phyloP scores from a whole-genome alignment of 2,888 invertebrate species.

The Drosophila gaucha region DNA sequence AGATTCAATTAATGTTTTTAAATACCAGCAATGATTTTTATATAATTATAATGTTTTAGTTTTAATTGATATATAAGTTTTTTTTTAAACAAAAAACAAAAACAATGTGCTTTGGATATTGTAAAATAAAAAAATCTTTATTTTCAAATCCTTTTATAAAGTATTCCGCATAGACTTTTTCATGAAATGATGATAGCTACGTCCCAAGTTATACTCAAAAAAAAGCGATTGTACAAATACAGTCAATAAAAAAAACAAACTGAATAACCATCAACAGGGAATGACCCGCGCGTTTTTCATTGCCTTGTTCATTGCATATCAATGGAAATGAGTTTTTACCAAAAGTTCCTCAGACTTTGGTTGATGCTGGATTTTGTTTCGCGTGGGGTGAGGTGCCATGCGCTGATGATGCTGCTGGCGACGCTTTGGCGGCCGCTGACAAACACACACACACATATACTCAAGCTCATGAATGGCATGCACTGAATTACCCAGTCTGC shows the following conservation, averaged over 20 bases:
- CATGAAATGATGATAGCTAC: not conserved
- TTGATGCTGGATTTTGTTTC: not conserved
- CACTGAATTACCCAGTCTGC: conserved; percentile 42
- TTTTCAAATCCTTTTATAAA: not conserved
- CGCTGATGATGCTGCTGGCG: conserved; percentile 50
- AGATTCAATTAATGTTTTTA: too few relatives aligned
- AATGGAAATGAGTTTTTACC: conserved; percentile 69
- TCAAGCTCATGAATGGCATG: conserved; percentile 61
- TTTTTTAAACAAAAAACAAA: too few relatives aligned
- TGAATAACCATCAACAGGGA: conserved; percentile 29
- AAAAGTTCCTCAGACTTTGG: conserved; percentile 38
- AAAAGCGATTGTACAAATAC: not conserved
- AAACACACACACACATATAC: conserved; percentile 16
- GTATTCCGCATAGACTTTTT: not conserved
- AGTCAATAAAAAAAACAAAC: conserved; percentile 8
- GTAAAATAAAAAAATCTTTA: not conserved
- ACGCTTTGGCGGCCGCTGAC: conserved; percentile 43
- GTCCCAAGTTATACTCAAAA: not conserved
- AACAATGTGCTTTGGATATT: too few relatives aligned
- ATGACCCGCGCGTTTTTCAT: conserved; percentile 28
- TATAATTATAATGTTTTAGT: too few relatives aligned
- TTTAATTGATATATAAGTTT: too few relatives aligned
- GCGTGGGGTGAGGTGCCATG: conserved; percentile 4
- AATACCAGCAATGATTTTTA: too few relatives aligned
- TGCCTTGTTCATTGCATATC: conserved; percentile 66